Evolutionary conservation across 2,113 vertebrate genomes (phyloP), one percentile per base, ranked within the genome.

Genomic region (Brachyhypopomus gauderio): DNA sequence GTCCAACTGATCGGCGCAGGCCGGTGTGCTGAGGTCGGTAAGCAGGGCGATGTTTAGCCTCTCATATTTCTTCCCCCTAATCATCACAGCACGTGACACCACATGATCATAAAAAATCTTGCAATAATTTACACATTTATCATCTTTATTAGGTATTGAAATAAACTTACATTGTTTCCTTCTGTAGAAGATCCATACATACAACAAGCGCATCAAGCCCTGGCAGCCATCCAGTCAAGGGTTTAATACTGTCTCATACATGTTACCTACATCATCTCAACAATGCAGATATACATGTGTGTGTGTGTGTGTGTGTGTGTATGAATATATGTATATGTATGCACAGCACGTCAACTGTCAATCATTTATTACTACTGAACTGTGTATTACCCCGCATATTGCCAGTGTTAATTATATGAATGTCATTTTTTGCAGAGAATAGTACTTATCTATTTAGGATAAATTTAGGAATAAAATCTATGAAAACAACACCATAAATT

Each of bases 201-300:
- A 99, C 97, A 0, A 99, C 92, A 59, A 99, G 91, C 7, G 97
- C 97, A 91, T 99, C 97, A 72, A 99, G 86, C 93, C 97, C 97
- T 99, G 87, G 75, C 78, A 36, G 67, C 11, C 14, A n/a, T 82
- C 7, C 19, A 70, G 88, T 91, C 87, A 92, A 92, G 89, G 88
- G 77, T 67, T 41, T 22, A 70, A 70, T 16, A n/a, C 19, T 70
- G 5, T 67, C 5, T 60, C 19, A 20, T 60, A 22, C 1, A 22
- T 5, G 56, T 20, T 59, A 59, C n/a, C 27, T 23, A 14, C 14
- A 11, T 27, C 3, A 64, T 30, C 17, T 59, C 17, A 59, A 59
- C 17, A 22, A 20, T 19, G 56, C 17, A 22, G 17, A 59, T 5
- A 20, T 1, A 5, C 56, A 12, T 22, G n/a, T n/a, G n/a, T n/a